Conservation (phyloP, 2,113 vertebrate genomes). For the Redunca redunca region DNA sequence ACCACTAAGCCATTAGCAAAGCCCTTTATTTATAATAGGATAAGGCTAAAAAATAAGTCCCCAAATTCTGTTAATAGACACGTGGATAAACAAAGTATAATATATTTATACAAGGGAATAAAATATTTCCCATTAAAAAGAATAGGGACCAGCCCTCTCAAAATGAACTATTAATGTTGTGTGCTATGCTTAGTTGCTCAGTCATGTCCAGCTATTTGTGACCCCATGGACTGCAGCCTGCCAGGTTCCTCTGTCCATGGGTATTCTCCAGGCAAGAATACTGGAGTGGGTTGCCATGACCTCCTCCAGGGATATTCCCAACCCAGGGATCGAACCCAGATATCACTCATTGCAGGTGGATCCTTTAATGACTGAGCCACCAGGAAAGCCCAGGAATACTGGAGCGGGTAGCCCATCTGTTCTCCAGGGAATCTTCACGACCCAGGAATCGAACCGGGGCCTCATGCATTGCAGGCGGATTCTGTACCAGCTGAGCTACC, state of each 20-base stretch:
- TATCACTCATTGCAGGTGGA: not conserved
- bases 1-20: not conserved
- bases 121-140: not conserved
- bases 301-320: not conserved
- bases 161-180: not conserved
- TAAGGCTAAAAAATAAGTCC: not conserved
- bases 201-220: rapidly evolving
- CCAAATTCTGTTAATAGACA: not conserved
- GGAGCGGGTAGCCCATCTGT: not conserved
- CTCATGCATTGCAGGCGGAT: not conserved
- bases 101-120: not conserved
- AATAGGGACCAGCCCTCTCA: not conserved
- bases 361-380: not conserved
- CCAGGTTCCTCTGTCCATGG: not conserved
- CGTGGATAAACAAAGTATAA: not conserved
- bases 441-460: rapidly evolving
- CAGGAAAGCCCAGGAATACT: not conserved
- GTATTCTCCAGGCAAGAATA: not conserved
- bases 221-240: not conserved
- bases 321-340: not conserved
- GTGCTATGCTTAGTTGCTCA: not conserved
- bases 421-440: not conserved
- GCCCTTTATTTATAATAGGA: not conserved
- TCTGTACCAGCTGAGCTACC: not conserved
- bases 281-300: not conserved